A percentile compares a stretch with the other conserved stretches of the same genome.
Evolutionary conservation across 2,888 invertebrate genomes (phyloP).

Genomic region (Xestoiulus laeticollis): DNA sequence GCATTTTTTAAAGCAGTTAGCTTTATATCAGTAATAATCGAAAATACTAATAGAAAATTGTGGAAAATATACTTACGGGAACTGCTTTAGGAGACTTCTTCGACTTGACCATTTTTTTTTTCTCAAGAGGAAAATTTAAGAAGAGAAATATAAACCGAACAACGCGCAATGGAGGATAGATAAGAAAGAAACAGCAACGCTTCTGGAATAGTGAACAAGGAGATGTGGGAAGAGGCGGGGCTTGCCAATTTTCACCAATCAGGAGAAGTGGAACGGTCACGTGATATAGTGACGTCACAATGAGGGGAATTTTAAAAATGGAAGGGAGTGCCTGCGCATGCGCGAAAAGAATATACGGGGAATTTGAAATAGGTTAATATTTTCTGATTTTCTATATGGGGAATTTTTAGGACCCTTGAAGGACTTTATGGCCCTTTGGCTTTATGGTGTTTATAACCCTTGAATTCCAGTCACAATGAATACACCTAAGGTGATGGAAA

Average conservation of each 20-base stretch:
- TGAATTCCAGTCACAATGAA: too few relatives aligned
- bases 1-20: neutral
- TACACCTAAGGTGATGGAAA: too few relatives aligned
- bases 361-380: too few relatives aligned
- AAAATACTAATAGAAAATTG: neutral
- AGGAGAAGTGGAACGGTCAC: neutral
- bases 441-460: too few relatives aligned
- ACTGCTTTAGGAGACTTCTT: slow-evolving; percentile 49
- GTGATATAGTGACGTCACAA: neutral
- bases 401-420: too few relatives aligned
- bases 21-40: neutral
- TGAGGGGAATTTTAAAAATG: neutral
- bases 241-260: neutral
- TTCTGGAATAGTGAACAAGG: neutral
- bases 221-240: neutral
- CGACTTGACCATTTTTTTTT: slow-evolving; percentile 48
- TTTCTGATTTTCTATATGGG: too few relatives aligned
- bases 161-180: neutral
- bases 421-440: too few relatives aligned
- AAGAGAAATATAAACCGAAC: neutral
- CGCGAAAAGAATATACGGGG: too few relatives aligned
- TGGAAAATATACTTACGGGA: slow-evolving; percentile 48
- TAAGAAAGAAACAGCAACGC: slow-evolving; percentile 4
- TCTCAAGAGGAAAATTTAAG: neutral
- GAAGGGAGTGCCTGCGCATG: too few relatives aligned